Evolutionary conservation across 2,797 vertebrate genomes (phyloP).

Genomic region (Chloroceryle inda): DNA sequence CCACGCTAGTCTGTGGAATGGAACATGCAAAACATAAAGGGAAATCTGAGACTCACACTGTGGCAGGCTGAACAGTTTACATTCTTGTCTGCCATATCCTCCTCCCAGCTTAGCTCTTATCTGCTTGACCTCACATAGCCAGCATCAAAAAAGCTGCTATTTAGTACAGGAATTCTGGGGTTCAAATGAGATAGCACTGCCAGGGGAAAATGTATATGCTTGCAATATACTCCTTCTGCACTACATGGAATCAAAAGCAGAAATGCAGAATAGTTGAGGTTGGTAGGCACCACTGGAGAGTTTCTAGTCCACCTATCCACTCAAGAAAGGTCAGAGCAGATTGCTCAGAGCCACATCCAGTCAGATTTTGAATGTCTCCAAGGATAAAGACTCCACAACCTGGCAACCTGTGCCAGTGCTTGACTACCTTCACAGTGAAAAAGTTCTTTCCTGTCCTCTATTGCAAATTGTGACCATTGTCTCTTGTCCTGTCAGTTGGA

Average conservation of each 20-base stretch:
- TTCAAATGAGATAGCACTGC: neutral
- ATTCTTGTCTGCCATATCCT: conserved; percentile 56
- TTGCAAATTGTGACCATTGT: neutral
- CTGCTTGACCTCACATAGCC: conserved; percentile 48
- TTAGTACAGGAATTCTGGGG: conserved; percentile 30
- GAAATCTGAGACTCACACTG: conserved; percentile 31
- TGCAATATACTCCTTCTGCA: neutral
- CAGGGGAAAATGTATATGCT: neutral
- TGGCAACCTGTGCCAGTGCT: neutral
- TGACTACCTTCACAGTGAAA: neutral
- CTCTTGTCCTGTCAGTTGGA: neutral
- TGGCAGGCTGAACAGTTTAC: conserved; percentile 39
- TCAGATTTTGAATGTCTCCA: neutral
- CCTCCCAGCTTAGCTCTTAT: conserved; percentile 56
- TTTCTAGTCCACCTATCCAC: neutral
- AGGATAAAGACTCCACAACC: neutral
- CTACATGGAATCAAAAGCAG: neutral
- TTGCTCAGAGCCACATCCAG: neutral
- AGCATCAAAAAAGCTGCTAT: conserved; percentile 29
- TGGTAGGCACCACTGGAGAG: neutral
- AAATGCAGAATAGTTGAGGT: neutral
- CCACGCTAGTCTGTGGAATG: neutral
- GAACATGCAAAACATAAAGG: conserved; percentile 14
- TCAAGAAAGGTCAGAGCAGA: neutral
- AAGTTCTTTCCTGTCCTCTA: neutral